Percentiles rank a stretch among this genome's conserved stretches.
Evolutionary conservation across 2,888 invertebrate species (phyloP).

Genomic region (Sarcophaga rosellei): DNA sequence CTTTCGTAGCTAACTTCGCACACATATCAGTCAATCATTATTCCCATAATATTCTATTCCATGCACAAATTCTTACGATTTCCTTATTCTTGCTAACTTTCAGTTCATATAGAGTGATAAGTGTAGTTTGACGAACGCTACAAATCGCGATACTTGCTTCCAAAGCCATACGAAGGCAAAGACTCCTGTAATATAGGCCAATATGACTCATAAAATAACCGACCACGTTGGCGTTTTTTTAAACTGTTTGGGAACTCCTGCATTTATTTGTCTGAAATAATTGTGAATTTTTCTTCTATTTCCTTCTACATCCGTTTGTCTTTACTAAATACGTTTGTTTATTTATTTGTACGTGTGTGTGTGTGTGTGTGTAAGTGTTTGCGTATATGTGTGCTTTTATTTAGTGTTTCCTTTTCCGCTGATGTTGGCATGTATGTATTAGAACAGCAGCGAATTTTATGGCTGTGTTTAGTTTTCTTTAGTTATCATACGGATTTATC

Average conservation of each 20-base stretch:
- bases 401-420: not conserved
- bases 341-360: constrained; percentile 12
- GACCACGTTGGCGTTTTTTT: not conserved
- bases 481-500: constrained; percentile 79
- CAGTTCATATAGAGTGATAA: no score
- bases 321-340: constrained; percentile 1
- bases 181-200: no score
- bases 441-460: constrained; percentile 48
- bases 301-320: constrained; percentile 17
- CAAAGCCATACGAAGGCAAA: no score
- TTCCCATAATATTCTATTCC: no score
- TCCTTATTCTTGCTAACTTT: no score
- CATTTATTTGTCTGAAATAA: not conserved
- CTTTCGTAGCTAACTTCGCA: no score
- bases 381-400: no score
- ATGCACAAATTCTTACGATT: no score
- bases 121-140: no score
- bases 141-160: no score
- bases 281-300: constrained; percentile 1
- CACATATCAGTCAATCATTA: no score
- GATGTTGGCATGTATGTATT: constrained; percentile 41
- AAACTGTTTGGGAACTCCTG: not conserved
- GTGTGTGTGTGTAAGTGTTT: constrained; percentile 4
- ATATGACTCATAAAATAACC: no score
- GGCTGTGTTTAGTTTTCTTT: constrained; percentile 74